Evolutionary conservation across 2,113 vertebrate species (phyloP), one percentile per base, ranked within the genome.

Genomic region (Pseudorhombus dupliciocellatus): DNA sequence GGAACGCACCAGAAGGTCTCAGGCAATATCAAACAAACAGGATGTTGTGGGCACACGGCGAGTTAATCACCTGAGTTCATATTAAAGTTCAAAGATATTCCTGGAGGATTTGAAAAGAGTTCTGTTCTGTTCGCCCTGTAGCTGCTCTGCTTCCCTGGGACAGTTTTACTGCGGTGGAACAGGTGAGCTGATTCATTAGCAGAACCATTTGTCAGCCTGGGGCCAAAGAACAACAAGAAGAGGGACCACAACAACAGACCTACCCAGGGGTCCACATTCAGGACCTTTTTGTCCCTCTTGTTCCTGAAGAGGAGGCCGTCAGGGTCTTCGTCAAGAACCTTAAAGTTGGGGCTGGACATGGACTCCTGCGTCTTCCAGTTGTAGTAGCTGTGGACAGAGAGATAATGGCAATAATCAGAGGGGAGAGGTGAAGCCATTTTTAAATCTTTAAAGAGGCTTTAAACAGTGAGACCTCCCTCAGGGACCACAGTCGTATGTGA

Each of bases 191-290:
- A 30, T 34, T 61, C 21, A 69, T 55, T 65, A 75, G 5, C 66
- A 26, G 25, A 0, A 26, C 60, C 77, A 79, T 83, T 72, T 86
- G 71, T 64, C n/a, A 56, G 67, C 67, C 11, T 15, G 30, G 21
- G 22, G 11, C 37, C 25, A 28, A 26, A 74, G 70, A 81, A 62
- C 62, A 71, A 64, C 65, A 4, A 52, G 53, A 18, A 65, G 44
- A 66, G 51, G 11, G 65, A 31, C 48, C 66, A n/a, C 12, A 75
- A 16, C 15, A 60, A 42, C n/a, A 48, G 24, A 68, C 89, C 69
- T 92, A 97, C 95, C 94, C 90, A 86, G 30, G 95, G 95, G 80
- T 97, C 94, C 64, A 96, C 94, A 8, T 94, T 93, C 71, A 97
- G 88, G 65, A 93, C 88, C 92, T 96, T 95, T 64, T 90, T 86